Evolutionary conservation across 1,140 invertebrate species (phyloP).

Genomic region (Lethrus apterus): DNA sequence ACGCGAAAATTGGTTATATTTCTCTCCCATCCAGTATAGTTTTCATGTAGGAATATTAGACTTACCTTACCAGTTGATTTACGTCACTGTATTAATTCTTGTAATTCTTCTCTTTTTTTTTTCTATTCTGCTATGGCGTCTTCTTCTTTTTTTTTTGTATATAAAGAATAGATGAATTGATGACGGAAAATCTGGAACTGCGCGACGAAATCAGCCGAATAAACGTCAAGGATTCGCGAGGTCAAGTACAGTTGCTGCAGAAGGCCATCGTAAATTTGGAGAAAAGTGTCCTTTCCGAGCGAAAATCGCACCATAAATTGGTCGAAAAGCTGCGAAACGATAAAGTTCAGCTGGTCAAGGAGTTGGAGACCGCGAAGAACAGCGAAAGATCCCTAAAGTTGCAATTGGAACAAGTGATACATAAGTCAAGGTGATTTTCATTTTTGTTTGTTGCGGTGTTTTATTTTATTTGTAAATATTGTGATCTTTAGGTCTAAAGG

Average conservation of each 20-base stretch:
- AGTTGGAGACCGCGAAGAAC: conserved; percentile 23
- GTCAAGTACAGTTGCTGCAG: conserved; percentile 33
- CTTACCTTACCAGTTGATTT: too few relatives aligned
- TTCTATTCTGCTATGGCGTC: neutral
- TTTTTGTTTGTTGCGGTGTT: neutral
- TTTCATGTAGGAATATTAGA: too few relatives aligned
- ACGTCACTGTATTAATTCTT: too few relatives aligned
- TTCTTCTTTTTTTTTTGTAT: conserved; percentile 5
- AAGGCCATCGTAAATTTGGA: conserved; percentile 40
- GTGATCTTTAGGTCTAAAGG: neutral
- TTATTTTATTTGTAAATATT: conserved; percentile 4
- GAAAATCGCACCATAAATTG: conserved; percentile 38
- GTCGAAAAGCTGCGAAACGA: conserved; percentile 41
- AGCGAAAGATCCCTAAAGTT: conserved; percentile 25
- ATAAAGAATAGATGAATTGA: conserved; percentile 30
- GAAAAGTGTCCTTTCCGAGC: conserved; percentile 37
- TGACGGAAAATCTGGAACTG: conserved; percentile 27
- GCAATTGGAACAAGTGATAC: conserved; percentile 16
- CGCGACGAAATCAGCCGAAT: conserved; percentile 28
- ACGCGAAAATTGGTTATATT: too few relatives aligned
- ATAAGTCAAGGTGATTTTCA: neutral
- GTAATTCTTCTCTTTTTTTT: too few relatives aligned
- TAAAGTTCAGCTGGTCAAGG: conserved; percentile 28
- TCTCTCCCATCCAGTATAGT: too few relatives aligned
- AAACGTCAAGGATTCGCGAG: too few relatives aligned